phyloP scores from a whole-genome alignment of 2,797 vertebrate species.

The Chromis chromis region DNA sequence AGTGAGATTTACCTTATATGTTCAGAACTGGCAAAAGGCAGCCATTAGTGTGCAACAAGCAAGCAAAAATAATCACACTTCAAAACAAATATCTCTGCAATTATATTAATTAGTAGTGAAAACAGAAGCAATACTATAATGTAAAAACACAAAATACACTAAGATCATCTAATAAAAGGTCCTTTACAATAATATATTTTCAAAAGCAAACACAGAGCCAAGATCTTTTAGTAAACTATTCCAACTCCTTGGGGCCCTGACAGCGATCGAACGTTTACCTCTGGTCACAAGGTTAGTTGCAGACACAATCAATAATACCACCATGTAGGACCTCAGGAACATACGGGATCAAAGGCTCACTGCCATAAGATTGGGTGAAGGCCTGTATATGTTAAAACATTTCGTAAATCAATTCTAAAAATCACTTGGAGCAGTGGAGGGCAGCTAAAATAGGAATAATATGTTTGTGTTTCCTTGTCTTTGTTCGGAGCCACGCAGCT shows the following conservation, averaged over 20 bases:
- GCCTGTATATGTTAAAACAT: neutral
- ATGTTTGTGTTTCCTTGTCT: neutral
- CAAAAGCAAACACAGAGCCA: neutral
- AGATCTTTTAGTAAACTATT: neutral
- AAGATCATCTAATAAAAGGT: neutral
- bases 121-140: neutral
- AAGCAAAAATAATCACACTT: neutral
- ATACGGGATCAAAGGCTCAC: neutral
- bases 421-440: neutral
- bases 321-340: neutral
- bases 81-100: neutral
- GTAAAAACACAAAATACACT: neutral
- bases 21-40: slow-evolving; percentile 1
- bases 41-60: neutral
- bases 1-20: slow-evolving; percentile 35
- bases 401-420: neutral
- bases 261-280: neutral
- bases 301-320: neutral
- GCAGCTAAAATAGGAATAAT: neutral
- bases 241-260: neutral
- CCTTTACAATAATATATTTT: neutral
- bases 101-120: neutral
- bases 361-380: neutral
- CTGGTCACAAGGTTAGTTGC: neutral
- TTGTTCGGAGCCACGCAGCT: neutral